phyloP scores from a whole-genome alignment of 92 coral and sea anemone genomes.

The Epizoanthus fatuus region DNA sequence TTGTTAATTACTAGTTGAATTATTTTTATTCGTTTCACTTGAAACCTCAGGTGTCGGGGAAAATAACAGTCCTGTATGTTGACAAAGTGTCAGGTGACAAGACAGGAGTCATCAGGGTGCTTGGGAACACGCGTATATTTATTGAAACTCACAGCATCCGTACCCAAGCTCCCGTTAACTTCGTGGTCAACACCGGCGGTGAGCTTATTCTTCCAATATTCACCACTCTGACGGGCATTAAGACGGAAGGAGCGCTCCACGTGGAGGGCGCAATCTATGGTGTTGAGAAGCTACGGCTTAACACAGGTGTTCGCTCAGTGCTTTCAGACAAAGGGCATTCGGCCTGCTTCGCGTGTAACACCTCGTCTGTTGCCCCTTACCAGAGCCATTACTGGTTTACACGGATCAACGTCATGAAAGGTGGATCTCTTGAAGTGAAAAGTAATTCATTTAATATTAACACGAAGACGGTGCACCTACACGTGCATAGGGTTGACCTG shows the following conservation, averaged over 20 bases:
- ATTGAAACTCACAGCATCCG: constrained; percentile 61
- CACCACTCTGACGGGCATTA: constrained; percentile 58
- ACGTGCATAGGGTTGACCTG: constrained; percentile 39
- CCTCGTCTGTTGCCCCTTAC: constrained; percentile 39
- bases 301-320: constrained; percentile 54
- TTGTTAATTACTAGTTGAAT: neutral
- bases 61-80: constrained; percentile 48
- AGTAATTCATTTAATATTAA: constrained; percentile 53
- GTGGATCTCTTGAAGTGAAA: constrained; percentile 61
- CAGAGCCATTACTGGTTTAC: constrained; percentile 69
- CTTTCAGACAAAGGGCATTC: constrained; percentile 57
- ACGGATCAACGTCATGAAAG: constrained; percentile 57
- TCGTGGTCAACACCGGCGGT: constrained; percentile 60
- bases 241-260: constrained; percentile 52
- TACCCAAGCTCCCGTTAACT: constrained; percentile 66
- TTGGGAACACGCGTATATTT: constrained; percentile 58
- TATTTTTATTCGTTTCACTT: neutral
- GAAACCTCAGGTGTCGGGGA: constrained; percentile 50
- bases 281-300: constrained; percentile 57
- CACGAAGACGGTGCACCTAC: constrained; percentile 45
- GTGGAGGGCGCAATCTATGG: constrained; percentile 67
- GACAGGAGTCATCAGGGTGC: constrained; percentile 62
- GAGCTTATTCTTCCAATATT: constrained; percentile 57
- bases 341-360: constrained; percentile 62
- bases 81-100: constrained; percentile 66